These are phyloP conservation scores for Eupithecia inturbata DNA, from an alignment of 2,888 invertebrate genomes.

Conservation along the genomic window DNA sequence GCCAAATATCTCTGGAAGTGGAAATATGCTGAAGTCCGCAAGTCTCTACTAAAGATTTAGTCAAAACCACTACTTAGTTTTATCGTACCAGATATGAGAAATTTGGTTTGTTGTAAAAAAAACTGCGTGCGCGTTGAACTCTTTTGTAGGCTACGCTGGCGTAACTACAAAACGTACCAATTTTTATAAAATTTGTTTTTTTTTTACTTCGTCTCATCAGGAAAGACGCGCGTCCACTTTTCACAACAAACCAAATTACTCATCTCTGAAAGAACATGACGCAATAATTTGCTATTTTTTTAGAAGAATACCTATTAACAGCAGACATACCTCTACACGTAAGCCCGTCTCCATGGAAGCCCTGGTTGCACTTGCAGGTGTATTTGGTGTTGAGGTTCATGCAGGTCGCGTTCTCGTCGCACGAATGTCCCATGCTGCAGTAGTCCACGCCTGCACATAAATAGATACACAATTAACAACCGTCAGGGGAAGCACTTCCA, in stretches of 20 bases:
- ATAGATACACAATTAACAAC: background rate
- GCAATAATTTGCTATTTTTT: background rate
- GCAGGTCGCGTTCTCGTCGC: constrained; percentile 95
- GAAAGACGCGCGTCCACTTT: too few relatives aligned
- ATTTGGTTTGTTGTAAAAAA: background rate
- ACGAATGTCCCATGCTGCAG: constrained; percentile 94
- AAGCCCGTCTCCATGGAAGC: constrained; percentile 94
- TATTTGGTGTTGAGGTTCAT: constrained; percentile 95
- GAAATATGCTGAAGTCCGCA: too few relatives aligned
- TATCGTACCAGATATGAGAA: background rate
- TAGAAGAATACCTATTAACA: background rate
- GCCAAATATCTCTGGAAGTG: too few relatives aligned
- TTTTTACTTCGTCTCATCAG: too few relatives aligned
- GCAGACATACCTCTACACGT: constrained; percentile 86
- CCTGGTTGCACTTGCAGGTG: constrained; percentile 94
- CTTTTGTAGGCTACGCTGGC: background rate
- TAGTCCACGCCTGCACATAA: constrained; percentile 90
- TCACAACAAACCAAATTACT: too few relatives aligned
- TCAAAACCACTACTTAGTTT: background rate
- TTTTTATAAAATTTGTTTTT: too few relatives aligned
- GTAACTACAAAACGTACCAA: background rate
- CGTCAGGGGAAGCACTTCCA: background rate
- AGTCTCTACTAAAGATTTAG: too few relatives aligned
- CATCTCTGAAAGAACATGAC: background rate
- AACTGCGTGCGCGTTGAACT: background rate